Base-by-base conservation (phyloP, 2,888 invertebrate genomes). In the Hemicrepidius hirtus region DNA sequence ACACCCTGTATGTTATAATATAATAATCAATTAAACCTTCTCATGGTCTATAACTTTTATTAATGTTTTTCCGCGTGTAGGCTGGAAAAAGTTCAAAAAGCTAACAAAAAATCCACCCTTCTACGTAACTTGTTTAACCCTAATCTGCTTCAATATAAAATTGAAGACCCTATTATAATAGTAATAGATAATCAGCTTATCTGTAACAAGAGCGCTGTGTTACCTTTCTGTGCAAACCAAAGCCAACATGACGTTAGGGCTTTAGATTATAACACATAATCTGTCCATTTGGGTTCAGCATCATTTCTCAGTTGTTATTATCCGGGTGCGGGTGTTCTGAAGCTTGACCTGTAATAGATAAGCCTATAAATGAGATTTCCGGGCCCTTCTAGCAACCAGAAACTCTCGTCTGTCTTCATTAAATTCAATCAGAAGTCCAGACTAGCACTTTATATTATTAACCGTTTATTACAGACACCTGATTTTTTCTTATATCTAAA, bases 331-430 rank as follows among this genome's bases (percentile, higher is more conserved):
- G 13, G 13, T n/a, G 53, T 53, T 28, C 28, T 28, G 6, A 53
- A 53, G 53, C 53, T 53, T 53, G 53, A 53, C 28, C 53, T 53
- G 53, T 53, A 53, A 53, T 53, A 53, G 53, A 53, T 53, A 53
- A 53, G 28, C 53, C 12, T 53, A 16, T 53, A 53, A 53, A 53
- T 53, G 53, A 28, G 53, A 53, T 53, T 53, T 53, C 53, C 53
- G 53, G 24, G 13, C 24, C 53, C 53, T 53, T 24, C 13, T 32
- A 53, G 53, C 12, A 49, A 21, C 18, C 49, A 49, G 49, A 49
- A 49, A 49, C 20, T 20, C 20, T 20, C 18, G 20, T 49, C 49
- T 49, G 40, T 40, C n/a, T 40, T 13, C 13, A n/a, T 40, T 46
- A 46, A 16, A 46, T 18, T 46, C 4, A 18, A 46, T 13, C 10